Percentiles rank a stretch among this genome's conserved stretches.
Conservation (phyloP, 2,888 invertebrate species). For the Sussaba pulchella region DNA sequence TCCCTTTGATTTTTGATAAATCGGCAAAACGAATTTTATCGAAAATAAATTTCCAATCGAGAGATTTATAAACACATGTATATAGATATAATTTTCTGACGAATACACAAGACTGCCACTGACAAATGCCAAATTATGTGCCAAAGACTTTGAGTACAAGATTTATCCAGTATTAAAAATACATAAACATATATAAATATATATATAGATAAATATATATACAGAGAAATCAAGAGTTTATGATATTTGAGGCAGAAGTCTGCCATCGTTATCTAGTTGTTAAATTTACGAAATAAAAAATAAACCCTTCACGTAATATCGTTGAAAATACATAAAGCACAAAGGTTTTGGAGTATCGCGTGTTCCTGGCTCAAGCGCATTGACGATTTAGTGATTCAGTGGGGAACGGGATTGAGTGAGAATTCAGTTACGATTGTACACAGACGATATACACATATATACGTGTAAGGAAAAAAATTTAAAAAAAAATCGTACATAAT, state of each 20-base stretch:
- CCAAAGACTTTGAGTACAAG: conserved; percentile 72
- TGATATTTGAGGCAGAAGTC: too few relatives aligned
- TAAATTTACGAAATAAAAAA: too few relatives aligned
- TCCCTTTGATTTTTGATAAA: too few relatives aligned
- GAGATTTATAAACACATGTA: not conserved
- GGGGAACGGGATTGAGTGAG: not conserved
- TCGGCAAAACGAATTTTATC: conserved; percentile 6
- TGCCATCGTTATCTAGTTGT: too few relatives aligned
- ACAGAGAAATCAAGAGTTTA: conserved; percentile 5
- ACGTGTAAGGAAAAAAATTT: too few relatives aligned
- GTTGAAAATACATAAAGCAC: conserved; percentile 6
- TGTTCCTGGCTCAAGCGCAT: not conserved
- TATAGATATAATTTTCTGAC: conserved; percentile 5
- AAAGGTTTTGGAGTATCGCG: not conserved
- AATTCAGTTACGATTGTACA: not conserved
- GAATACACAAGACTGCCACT: conserved; percentile 28
- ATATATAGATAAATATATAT: conserved; percentile 4
- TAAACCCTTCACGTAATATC: conserved; percentile 6
- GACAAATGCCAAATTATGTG: conserved; percentile 69
- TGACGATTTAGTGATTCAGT: conserved; percentile 10
- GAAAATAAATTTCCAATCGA: too few relatives aligned
- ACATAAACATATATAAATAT: conserved; percentile 27
- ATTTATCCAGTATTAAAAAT: conserved; percentile 66
- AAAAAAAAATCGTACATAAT: conserved; percentile 34
- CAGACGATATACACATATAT: conserved; percentile 6